These are phyloP conservation scores for Pseudorhiza aurosa DNA, from an alignment of 30 jellyfish, hydroid and myxozoan species.

Conservation along the genomic window DNA sequence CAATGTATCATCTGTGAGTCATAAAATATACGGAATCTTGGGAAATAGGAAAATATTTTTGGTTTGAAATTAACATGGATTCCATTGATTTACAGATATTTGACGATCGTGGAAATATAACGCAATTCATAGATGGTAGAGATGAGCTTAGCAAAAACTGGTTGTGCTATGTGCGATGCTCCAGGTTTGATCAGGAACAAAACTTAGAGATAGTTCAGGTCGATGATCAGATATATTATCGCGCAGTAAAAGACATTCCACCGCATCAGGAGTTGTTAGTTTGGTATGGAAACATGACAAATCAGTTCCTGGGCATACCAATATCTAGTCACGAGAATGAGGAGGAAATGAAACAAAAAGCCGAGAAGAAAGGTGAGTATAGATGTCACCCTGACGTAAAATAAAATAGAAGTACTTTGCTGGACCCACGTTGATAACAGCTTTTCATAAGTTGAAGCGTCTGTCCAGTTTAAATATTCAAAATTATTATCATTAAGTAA, in stretches of 20 bases:
- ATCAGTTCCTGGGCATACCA: slow-evolving; percentile 86
- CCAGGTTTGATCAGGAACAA: slow-evolving; percentile 87
- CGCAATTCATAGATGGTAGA: slow-evolving; percentile 75
- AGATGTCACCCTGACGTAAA: too few species aligned
- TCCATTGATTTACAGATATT: slow-evolving; percentile 67
- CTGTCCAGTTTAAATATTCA: too few species aligned
- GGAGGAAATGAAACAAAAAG: slow-evolving; percentile 11
- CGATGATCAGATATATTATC: slow-evolving; percentile 57
- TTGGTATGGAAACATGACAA: slow-evolving; percentile 72
- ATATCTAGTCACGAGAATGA: slow-evolving; percentile 10
- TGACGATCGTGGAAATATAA: slow-evolving; percentile 61
- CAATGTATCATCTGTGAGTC: too few species aligned
- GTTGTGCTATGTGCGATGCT: slow-evolving; percentile 81
- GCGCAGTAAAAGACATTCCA: slow-evolving; percentile 80
- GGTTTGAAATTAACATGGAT: too few species aligned
- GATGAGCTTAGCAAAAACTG: slow-evolving; percentile 74
- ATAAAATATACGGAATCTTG: too few species aligned
- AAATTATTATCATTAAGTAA: too few species aligned
- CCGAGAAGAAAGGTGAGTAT: slow-evolving; percentile 65
- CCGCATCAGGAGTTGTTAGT: slow-evolving; percentile 89
- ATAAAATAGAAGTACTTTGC: too few species aligned
- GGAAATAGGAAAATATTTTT: too few species aligned
- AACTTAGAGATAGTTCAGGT: slow-evolving; percentile 79
- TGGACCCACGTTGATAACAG: too few species aligned
- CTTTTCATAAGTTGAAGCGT: too few species aligned